These are phyloP conservation scores for Aplocera efformata DNA, from an alignment of 2,888 invertebrate species.

Conservation along the genomic window DNA sequence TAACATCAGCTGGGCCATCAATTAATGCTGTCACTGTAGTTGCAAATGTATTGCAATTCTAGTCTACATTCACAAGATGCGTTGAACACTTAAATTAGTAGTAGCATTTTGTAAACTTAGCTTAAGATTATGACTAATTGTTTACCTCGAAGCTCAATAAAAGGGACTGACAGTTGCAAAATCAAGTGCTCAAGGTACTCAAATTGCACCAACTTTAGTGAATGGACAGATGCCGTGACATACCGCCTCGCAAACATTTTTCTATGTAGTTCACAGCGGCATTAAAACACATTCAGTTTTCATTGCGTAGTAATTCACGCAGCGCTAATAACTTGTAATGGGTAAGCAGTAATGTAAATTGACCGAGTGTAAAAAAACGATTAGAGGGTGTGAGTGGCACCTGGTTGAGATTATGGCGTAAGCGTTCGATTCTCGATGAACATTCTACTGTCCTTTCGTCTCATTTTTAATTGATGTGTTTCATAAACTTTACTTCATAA, in stretches of 20 bases:
- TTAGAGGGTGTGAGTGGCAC: slow-evolving; percentile 33
- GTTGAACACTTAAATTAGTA: not conserved
- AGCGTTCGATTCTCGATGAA: slow-evolving; percentile 60
- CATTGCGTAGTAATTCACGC: slow-evolving; percentile 31
- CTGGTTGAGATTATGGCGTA: slow-evolving; percentile 51
- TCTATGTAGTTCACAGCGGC: slow-evolving; percentile 36
- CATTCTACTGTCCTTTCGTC: slow-evolving; percentile 54
- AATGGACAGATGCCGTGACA: slow-evolving; percentile 56
- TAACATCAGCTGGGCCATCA: too few relatives aligned
- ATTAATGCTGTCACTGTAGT: too few relatives aligned
- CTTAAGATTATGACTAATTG: slow-evolving; percentile 15
- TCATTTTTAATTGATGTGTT: slow-evolving; percentile 32
- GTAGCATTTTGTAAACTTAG: slow-evolving; percentile 8
- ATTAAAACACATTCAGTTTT: slow-evolving; percentile 11
- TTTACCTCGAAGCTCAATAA: slow-evolving; percentile 28
- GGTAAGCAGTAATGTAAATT: slow-evolving; percentile 30
- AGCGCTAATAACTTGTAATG: not conserved
- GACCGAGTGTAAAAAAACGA: slow-evolving; percentile 28
- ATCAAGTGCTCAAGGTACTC: slow-evolving; percentile 44
- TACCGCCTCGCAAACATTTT: slow-evolving; percentile 56
- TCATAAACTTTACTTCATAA: too few relatives aligned
- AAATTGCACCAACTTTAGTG: slow-evolving; percentile 43
- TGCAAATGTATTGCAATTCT: too few relatives aligned
- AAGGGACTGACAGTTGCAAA: slow-evolving; percentile 44
- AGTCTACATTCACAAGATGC: too few relatives aligned